A percentile compares a stretch with the other conserved stretches of the same genome.
Conservation (phyloP, 2,113 vertebrate species). For the Puntigrus tetrazona region DNA sequence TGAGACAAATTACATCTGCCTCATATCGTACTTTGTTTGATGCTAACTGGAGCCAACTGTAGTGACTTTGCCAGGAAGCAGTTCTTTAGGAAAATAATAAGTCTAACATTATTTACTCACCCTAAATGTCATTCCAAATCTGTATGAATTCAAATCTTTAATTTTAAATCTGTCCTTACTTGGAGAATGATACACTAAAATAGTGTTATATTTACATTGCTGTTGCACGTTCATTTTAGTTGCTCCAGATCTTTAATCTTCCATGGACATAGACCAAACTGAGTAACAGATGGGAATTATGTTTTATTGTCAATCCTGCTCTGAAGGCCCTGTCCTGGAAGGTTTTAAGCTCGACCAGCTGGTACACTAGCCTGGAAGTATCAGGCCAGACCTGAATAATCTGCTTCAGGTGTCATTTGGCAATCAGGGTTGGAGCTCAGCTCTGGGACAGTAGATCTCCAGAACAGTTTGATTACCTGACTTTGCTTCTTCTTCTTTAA, state of each 20-base stretch:
- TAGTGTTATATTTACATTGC: neutral
- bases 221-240: neutral
- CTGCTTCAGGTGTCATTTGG: neutral
- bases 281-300: neutral
- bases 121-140: neutral
- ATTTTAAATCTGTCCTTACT: too few relatives aligned
- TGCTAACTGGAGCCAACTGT: neutral
- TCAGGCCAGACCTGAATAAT: neutral
- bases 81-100: too few relatives aligned
- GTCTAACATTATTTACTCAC: neutral
- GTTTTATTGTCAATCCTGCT: neutral
- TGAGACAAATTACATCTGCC: conserved; percentile 66
- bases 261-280: neutral
- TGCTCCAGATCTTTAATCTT: neutral
- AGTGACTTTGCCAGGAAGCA: neutral
- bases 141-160: neutral
- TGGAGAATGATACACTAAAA: neutral
- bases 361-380: neutral
- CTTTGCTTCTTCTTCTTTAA: neutral
- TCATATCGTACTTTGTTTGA: conserved; percentile 43
- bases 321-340: neutral
- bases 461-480: neutral
- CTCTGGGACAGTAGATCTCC: neutral
- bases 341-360: neutral
- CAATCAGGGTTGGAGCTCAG: neutral